Conservation (phyloP, 2,797 vertebrate species). For the Protonibea diacanthus region DNA sequence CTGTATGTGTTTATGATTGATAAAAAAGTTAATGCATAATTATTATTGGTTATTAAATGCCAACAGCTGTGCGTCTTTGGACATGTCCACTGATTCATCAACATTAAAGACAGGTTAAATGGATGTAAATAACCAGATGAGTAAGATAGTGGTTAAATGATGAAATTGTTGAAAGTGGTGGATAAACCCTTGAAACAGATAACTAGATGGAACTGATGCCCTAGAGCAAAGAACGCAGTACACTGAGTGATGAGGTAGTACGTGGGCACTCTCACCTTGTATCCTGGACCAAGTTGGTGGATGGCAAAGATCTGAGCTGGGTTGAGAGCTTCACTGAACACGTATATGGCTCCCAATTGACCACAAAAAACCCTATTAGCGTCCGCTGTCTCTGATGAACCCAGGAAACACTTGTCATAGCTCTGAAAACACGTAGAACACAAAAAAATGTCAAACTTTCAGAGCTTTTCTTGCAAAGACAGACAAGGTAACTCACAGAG, state of each 20-base stretch:
- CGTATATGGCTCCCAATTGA: slow-evolving; percentile 97
- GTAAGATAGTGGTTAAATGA: background rate
- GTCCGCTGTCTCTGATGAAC: slow-evolving; percentile 98
- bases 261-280: slow-evolving; percentile 89
- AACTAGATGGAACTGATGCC: background rate
- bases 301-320: slow-evolving; percentile 99
- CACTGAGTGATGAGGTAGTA: background rate
- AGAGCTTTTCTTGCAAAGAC: background rate
- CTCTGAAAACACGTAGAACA: slow-evolving; percentile 84
- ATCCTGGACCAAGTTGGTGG: slow-evolving; percentile 97
- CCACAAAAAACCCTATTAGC: slow-evolving; percentile 98
- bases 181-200: background rate
- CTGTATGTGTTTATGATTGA: too few species aligned
- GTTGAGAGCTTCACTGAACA: slow-evolving; percentile 98
- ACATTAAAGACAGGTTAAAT: background rate
- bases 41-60: too few species aligned
- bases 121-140: background rate
- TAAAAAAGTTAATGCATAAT: too few species aligned
- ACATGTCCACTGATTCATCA: too few species aligned
- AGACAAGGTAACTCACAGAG: background rate
- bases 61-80: too few species aligned
- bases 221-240: background rate
- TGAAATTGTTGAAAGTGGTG: background rate
- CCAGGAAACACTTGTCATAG: slow-evolving; percentile 99
- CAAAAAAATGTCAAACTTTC: background rate